These are phyloP conservation scores for Mimumesa dahlbomi DNA, from an alignment of 2,888 invertebrate species.

Conservation along the genomic window DNA sequence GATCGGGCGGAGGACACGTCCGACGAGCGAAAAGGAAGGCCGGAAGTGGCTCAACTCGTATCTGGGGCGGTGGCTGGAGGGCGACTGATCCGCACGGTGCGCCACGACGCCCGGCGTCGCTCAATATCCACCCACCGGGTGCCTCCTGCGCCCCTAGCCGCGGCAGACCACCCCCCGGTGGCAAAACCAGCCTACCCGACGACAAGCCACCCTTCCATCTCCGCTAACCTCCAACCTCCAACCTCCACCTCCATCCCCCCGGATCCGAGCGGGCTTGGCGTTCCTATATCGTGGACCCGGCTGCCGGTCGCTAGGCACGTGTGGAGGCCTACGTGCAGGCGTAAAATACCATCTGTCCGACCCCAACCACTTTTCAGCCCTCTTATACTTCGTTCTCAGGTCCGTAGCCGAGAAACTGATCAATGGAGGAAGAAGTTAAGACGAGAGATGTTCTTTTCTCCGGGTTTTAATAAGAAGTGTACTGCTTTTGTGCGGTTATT, in stretches of 20 bases:
- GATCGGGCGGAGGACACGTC: slow-evolving; percentile 58
- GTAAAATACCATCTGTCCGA: slow-evolving; percentile 61
- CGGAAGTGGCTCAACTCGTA: slow-evolving; percentile 80
- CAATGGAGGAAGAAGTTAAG: slow-evolving; percentile 4
- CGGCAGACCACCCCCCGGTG: slow-evolving; percentile 29
- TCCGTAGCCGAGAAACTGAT: slow-evolving; percentile 13
- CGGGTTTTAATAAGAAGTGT: slow-evolving; percentile 15
- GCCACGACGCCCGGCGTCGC: slow-evolving; percentile 84
- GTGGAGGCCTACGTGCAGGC: slow-evolving; percentile 53
- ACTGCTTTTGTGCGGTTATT: no score
- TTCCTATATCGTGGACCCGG: slow-evolving; percentile 46
- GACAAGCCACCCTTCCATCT: slow-evolving; percentile 59
- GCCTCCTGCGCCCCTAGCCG: slow-evolving; percentile 48
- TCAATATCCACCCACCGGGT: slow-evolving; percentile 82
- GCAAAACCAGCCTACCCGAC: slow-evolving; percentile 56
- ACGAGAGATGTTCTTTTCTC: background rate
- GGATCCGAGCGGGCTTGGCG: slow-evolving; percentile 33
- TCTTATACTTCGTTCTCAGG: slow-evolving; percentile 13
- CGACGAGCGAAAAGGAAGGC: slow-evolving; percentile 73
- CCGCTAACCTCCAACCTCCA: slow-evolving; percentile 53
- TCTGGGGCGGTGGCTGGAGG: slow-evolving; percentile 84
- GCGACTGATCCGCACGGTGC: slow-evolving; percentile 82
- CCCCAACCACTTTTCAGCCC: slow-evolving; percentile 14
- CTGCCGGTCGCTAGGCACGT: slow-evolving; percentile 62
- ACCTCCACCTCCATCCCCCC: no score